These are phyloP conservation scores for Ethmia dodecea DNA, from an alignment of 2,888 invertebrate species.

Conservation along the genomic window DNA sequence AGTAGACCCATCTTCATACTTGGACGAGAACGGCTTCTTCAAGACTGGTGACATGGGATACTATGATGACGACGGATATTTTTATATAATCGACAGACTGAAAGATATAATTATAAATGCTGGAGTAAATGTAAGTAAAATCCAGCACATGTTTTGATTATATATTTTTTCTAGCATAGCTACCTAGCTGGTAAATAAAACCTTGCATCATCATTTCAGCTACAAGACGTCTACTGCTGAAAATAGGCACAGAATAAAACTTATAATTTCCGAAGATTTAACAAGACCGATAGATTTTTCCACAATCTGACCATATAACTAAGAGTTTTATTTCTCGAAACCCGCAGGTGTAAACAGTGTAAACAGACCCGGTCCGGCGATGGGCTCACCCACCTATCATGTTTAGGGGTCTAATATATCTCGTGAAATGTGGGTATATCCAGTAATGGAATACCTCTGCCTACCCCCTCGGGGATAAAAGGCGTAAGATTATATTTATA, in stretches of 20 bases:
- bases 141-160: not conserved
- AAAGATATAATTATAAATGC: slow-evolving; percentile 44
- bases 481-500: not conserved
- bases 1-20: slow-evolving; percentile 38
- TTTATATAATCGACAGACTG: slow-evolving; percentile 45
- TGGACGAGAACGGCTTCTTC: slow-evolving; percentile 46
- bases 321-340: too few species aligned
- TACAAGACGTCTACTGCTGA: not conserved
- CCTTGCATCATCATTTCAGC: not conserved
- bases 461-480: not conserved
- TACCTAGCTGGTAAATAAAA: not conserved
- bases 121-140: slow-evolving; percentile 39
- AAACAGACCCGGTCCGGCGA: too few species aligned
- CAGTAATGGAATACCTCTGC: not conserved
- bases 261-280: too few species aligned
- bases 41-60: slow-evolving; percentile 54
- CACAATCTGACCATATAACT: too few species aligned
- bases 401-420: too few species aligned
- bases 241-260: not conserved
- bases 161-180: not conserved
- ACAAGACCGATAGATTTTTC: too few species aligned
- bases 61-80: slow-evolving; percentile 48
- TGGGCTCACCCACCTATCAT: too few species aligned
- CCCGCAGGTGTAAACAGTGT: too few species aligned
- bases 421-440: not conserved